Percentiles rank a stretch among this genome's conserved stretches.
phyloP scores from a whole-genome alignment of 2,888 invertebrate species.

The Saturnia pavonia region DNA sequence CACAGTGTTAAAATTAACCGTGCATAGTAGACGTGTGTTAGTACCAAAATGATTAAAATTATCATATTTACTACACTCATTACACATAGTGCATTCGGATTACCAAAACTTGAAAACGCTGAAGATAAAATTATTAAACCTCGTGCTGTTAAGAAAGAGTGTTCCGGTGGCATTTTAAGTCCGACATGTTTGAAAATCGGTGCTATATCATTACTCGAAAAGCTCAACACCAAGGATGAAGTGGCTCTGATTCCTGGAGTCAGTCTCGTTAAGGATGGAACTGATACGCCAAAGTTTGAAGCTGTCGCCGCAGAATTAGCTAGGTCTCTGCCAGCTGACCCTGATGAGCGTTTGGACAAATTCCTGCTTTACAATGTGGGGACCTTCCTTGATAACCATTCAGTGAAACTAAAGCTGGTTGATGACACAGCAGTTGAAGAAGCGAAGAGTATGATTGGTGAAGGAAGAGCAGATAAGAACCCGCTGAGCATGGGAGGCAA shows the following conservation, averaged over 20 bases:
- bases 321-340: constrained; percentile 86
- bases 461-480: constrained; percentile 60
- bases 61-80: constrained; percentile 34
- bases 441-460: constrained; percentile 71
- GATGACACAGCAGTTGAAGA: constrained; percentile 82
- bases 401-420: constrained; percentile 85
- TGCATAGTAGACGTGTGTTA: constrained; percentile 43
- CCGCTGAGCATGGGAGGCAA: constrained; percentile 57
- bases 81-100: constrained; percentile 41
- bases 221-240: constrained; percentile 68
- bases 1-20: constrained; percentile 45
- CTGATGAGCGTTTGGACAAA: constrained; percentile 86
- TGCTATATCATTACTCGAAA: constrained; percentile 69
- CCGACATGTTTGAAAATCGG: constrained; percentile 72
- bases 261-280: constrained; percentile 85
- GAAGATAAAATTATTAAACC: constrained; percentile 40
- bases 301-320: constrained; percentile 83
- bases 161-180: constrained; percentile 66
- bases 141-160: constrained; percentile 57
- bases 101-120: constrained; percentile 47
- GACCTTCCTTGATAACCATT: constrained; percentile 85
- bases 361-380: constrained; percentile 86
- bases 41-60: constrained; percentile 49
- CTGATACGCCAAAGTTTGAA: constrained; percentile 81
- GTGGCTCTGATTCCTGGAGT: constrained; percentile 75